Evolutionary conservation across 2,888 invertebrate species (phyloP).

Genomic region (Eurytoma adleriae): DNA sequence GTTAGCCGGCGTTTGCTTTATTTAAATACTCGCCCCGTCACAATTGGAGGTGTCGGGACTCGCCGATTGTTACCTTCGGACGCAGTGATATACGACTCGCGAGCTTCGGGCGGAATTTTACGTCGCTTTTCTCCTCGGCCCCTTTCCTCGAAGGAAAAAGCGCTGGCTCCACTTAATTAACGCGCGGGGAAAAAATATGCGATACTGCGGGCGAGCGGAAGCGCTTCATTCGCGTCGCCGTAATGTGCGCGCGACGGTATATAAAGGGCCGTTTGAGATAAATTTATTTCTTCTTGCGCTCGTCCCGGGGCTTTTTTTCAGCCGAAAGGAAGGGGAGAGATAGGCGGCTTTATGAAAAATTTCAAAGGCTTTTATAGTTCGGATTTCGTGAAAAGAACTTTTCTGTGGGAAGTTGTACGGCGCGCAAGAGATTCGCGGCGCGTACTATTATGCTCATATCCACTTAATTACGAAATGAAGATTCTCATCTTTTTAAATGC

Average conservation of each 20-base stretch:
- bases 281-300: conserved; percentile 35
- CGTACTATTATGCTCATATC: neutral
- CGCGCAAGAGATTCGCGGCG: neutral
- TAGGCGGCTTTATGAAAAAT: conserved; percentile 28
- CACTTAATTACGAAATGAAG: neutral
- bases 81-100: too few species aligned
- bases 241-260: neutral
- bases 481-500: too few species aligned
- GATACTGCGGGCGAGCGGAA: conserved; percentile 27
- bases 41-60: neutral
- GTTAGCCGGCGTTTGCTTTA: too few species aligned
- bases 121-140: too few species aligned
- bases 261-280: conserved; percentile 10
- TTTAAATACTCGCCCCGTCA: too few species aligned
- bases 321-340: neutral
- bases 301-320: neutral
- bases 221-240: conserved; percentile 29
- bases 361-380: conserved; percentile 26
- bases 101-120: too few species aligned
- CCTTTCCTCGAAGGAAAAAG: too few species aligned
- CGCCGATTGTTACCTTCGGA: neutral
- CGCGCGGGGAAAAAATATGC: neutral
- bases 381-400: conserved; percentile 17
- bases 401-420: neutral
- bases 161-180: too few species aligned